phyloP scores from a whole-genome alignment of 2,888 invertebrate species.

The Drosophila yooni region DNA sequence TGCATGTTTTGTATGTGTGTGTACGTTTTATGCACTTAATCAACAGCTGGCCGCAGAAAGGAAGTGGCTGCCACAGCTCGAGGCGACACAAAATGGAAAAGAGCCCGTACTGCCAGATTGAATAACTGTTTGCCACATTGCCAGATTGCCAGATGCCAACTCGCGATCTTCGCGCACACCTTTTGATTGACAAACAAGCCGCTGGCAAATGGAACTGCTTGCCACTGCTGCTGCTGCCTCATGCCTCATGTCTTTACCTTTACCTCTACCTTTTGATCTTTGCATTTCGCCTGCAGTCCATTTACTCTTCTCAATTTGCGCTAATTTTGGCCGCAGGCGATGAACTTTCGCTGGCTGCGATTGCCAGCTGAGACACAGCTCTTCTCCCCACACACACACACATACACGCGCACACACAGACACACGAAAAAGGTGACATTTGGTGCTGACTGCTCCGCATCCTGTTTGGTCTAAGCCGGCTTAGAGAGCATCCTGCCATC shows the following conservation, averaged over 20 bases:
- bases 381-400: constrained; percentile 6
- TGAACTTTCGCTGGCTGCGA: constrained; percentile 55
- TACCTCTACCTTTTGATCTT: constrained; percentile 16
- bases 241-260: background rate
- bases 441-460: constrained; percentile 30
- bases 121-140: constrained; percentile 10
- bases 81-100: constrained; percentile 16
- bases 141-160: constrained; percentile 53
- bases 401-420: constrained; percentile 9
- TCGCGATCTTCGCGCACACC: constrained; percentile 61
- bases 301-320: constrained; percentile 47
- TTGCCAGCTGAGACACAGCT: constrained; percentile 52
- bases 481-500: constrained; percentile 60
- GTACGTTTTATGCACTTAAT: constrained; percentile 69
- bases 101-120: constrained; percentile 5
- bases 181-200: constrained; percentile 68
- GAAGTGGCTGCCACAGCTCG: constrained; percentile 64
- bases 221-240: constrained; percentile 20
- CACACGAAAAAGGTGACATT: constrained; percentile 13
- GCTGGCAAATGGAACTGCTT: constrained; percentile 38
- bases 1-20: background rate
- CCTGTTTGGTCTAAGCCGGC: constrained; percentile 65
- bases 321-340: constrained; percentile 49
- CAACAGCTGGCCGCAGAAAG: constrained; percentile 74
- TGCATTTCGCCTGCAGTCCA: constrained; percentile 8